Percentiles rank a stretch among this genome's conserved stretches.
These are phyloP conservation scores for Cygnus atratus DNA, from an alignment of 2,113 vertebrate species.

Conservation along the genomic window DNA sequence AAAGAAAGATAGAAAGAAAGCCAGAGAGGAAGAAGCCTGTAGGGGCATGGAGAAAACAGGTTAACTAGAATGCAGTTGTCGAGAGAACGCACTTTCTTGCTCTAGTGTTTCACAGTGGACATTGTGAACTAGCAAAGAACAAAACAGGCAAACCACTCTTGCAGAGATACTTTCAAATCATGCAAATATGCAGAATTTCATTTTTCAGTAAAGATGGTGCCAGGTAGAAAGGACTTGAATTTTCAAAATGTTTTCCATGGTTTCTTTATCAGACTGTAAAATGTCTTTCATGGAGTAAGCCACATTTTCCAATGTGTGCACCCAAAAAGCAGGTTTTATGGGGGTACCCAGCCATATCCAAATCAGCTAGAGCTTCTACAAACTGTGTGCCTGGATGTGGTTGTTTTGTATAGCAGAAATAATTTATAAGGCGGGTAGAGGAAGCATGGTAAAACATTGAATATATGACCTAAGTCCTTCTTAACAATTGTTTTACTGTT, in stretches of 20 bases:
- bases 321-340: not conserved
- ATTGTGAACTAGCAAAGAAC: not conserved
- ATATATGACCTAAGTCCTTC: not conserved
- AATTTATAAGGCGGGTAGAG: not conserved
- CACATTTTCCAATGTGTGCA: not conserved
- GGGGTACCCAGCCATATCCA: not conserved
- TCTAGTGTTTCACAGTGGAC: not conserved
- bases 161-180: not conserved
- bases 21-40: not conserved
- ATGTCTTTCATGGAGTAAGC: accelerated
- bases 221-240: not conserved
- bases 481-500: not conserved
- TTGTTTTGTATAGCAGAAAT: not conserved
- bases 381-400: not conserved
- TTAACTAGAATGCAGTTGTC: not conserved
- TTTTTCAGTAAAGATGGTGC: not conserved
- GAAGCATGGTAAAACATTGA: not conserved
- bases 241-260: not conserved
- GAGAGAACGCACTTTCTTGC: not conserved
- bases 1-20: not conserved
- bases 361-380: not conserved
- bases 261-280: not conserved
- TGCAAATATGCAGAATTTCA: not conserved
- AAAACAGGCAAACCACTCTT: not conserved
- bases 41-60: not conserved